Conservation (phyloP, 2,113 vertebrate species). For the Tauraco erythrolophus region DNA sequence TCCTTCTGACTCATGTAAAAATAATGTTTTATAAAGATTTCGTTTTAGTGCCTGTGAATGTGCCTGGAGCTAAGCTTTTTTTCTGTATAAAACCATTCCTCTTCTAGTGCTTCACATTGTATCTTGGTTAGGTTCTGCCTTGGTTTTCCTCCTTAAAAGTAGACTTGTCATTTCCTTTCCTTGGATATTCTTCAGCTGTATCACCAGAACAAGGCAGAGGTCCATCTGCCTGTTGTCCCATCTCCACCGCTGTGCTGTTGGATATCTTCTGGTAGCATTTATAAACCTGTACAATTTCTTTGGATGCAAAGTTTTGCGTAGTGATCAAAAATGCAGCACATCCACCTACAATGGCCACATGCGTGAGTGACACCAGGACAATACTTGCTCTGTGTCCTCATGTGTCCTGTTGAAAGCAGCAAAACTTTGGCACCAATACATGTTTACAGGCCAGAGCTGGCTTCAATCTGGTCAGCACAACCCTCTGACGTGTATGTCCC, state of each 20-base stretch:
- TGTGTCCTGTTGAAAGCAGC: neutral
- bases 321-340: neutral
- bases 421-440: neutral
- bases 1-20: neutral
- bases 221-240: neutral
- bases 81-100: neutral
- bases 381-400: neutral
- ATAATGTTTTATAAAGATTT: neutral
- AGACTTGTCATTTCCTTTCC: neutral
- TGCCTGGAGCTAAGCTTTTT: neutral
- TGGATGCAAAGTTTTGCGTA: neutral
- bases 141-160: neutral
- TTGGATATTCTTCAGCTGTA: neutral
- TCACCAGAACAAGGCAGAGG: neutral
- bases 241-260: neutral
- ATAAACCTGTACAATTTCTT: neutral
- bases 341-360: neutral
- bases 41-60: neutral
- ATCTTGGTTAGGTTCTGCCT: neutral
- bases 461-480: neutral
- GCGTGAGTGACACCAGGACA: neutral
- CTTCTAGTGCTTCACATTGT: neutral
- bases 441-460: neutral
- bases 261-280: neutral
- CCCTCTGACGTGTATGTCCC: neutral